Evolutionary conservation across 2,113 vertebrate species (phyloP), one percentile per base, ranked within the genome.

Genomic region (Furnarius figulus): DNA sequence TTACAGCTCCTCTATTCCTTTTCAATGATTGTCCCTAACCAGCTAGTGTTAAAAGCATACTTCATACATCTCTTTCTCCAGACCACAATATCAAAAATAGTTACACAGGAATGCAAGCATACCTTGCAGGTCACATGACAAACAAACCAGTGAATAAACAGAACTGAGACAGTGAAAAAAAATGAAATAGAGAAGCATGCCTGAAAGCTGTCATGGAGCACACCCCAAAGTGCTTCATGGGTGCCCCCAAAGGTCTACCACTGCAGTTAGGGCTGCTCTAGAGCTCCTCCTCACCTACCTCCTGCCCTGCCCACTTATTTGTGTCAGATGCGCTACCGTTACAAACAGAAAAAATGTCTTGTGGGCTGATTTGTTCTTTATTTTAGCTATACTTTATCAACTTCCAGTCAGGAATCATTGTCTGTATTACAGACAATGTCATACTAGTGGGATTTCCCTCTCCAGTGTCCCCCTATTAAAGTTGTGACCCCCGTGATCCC

Each of bases 281-380:
- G 7, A 31, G 8, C 7, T 53, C 50, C 33, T 75, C 15, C 16
- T 63, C 68, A 59, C 4, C 14, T 4, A 1, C 4, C 5, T 6
- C 22, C 8, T 44, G 1, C 4, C 18, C 8, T 4, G 0, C 6
- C 8, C 49, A 31, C 5, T 59, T 72, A 33, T 6, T 61, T 53
- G 5, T 20, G 53, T 85, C 23, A 28, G n/a, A n/a, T 17, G 2
- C 49, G 28, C 1, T 35, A 35, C 24, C 7, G 39, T 50, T 59
- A 49, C 72, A 89, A 87, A 27, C 8, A 52, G 4, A 3, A 30
- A 46, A 61, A 27, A 3, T 63, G 1, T 20, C 46, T 55, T 15
- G 8, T 5, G 1, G 2, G 9, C 2, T 67, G 18, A 27, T 67
- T 76, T 63, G 14, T 52, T 62, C 20, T 53, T 67, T 79, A 39